These are phyloP conservation scores for Scaptomyza graminum DNA, from an alignment of 1,140 invertebrate genomes.

Conservation along the genomic window DNA sequence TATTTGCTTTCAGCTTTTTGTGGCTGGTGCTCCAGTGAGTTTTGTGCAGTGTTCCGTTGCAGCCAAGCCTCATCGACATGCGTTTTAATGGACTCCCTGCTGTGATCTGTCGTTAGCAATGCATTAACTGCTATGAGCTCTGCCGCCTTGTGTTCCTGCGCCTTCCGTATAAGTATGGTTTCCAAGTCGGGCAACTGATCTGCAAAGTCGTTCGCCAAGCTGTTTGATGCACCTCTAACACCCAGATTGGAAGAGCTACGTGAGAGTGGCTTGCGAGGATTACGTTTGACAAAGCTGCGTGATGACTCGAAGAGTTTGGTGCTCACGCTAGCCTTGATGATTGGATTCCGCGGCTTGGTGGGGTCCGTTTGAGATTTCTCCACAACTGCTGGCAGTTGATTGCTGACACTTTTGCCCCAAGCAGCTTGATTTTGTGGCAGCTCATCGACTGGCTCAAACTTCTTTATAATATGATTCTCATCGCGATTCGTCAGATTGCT, in stretches of 20 bases:
- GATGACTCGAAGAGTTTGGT: constrained; percentile 88
- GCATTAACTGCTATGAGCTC: constrained; percentile 46
- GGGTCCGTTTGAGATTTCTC: constrained; percentile 4
- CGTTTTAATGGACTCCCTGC: constrained; percentile 66
- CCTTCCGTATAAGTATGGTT: constrained; percentile 78
- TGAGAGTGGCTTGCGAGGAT: constrained; percentile 89
- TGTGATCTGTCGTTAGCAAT: constrained; percentile 32
- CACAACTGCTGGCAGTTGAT: constrained; percentile 67
- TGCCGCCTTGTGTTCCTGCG: constrained; percentile 63
- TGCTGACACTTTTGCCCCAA: constrained; percentile 86
- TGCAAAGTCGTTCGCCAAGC: not conserved
- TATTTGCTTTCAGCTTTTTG: constrained; percentile 46
- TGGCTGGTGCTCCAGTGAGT: constrained; percentile 34
- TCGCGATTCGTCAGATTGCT: constrained; percentile 61
- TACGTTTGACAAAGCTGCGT: constrained; percentile 87
- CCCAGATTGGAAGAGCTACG: constrained; percentile 37
- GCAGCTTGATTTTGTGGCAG: constrained; percentile 83
- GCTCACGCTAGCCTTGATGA: constrained; percentile 84
- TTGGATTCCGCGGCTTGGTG: constrained; percentile 81
- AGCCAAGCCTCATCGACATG: constrained; percentile 74
- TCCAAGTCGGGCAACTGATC: constrained; percentile 78
- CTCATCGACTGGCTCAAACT: constrained; percentile 66
- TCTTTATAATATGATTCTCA: constrained; percentile 64
- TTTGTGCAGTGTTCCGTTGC: constrained; percentile 60
- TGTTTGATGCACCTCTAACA: not conserved